These are phyloP conservation scores for Cephus sareptanus DNA, from an alignment of 2,888 invertebrate genomes.

Conservation along the genomic window DNA sequence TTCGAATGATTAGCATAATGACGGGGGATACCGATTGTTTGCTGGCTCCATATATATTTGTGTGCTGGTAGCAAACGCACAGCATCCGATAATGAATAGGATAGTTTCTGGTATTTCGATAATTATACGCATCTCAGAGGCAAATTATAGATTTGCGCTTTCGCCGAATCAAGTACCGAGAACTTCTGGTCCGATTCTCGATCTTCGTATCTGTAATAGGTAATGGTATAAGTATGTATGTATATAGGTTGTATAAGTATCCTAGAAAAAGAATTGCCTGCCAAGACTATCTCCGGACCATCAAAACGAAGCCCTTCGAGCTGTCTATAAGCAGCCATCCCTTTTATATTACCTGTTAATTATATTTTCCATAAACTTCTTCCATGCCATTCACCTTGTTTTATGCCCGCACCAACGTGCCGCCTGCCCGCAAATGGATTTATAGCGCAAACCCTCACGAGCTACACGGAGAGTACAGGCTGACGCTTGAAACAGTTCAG, in stretches of 20 bases:
- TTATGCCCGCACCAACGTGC: slow-evolving; percentile 39
- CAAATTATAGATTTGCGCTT: slow-evolving; percentile 64
- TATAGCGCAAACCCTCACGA: slow-evolving; percentile 6
- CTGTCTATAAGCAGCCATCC: background rate
- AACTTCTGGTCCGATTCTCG: slow-evolving; percentile 41
- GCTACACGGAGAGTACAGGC: background rate
- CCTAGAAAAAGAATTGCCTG: background rate
- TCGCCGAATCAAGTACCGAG: slow-evolving; percentile 35
- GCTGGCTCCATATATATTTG: slow-evolving; percentile 20
- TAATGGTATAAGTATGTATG: background rate
- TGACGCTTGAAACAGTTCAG: background rate
- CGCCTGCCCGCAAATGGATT: slow-evolving; percentile 19
- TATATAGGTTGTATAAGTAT: background rate
- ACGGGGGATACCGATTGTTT: slow-evolving; percentile 62
- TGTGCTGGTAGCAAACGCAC: slow-evolving; percentile 62
- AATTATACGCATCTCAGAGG: slow-evolving; percentile 62
- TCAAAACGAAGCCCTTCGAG: background rate
- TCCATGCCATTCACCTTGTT: slow-evolving; percentile 41
- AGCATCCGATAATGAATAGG: slow-evolving; percentile 65
- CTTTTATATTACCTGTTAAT: slow-evolving; percentile 50
- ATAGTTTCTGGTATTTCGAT: slow-evolving; percentile 64
- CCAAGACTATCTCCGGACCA: background rate
- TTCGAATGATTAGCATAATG: slow-evolving; percentile 64
- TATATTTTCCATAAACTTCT: slow-evolving; percentile 55
- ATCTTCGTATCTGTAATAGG: background rate